Evolutionary conservation across 2,113 vertebrate genomes (phyloP).

Genomic region (Daboia siamensis): DNA sequence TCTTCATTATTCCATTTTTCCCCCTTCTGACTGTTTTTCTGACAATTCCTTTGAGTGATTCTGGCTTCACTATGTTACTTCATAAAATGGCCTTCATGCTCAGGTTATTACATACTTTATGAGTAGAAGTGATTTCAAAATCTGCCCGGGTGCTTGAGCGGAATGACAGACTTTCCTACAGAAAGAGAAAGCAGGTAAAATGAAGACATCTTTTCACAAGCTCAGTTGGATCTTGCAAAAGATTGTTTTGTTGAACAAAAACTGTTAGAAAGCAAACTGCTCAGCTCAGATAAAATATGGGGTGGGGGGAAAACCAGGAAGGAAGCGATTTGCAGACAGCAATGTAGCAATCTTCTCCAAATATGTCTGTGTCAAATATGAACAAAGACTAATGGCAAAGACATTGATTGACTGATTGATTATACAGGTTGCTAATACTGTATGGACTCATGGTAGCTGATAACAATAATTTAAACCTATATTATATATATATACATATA

Average conservation of each 20-base stretch:
- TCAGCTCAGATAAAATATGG: neutral
- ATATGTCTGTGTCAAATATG: neutral
- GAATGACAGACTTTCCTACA: neutral
- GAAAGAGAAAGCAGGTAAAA: neutral
- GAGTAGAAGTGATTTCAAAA: neutral
- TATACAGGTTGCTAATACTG: neutral
- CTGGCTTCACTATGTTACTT: neutral
- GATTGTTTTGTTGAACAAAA: neutral
- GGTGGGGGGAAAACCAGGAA: neutral
- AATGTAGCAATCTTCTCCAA: neutral
- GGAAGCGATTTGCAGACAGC: neutral
- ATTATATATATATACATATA: too few relatives aligned
- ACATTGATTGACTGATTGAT: neutral
- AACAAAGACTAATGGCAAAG: neutral
- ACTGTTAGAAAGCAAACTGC: neutral
- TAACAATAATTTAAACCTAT: neutral
- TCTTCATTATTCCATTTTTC: neutral
- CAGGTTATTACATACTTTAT: neutral
- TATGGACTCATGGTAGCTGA: neutral
- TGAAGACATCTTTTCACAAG: neutral
- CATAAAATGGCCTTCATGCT: neutral
- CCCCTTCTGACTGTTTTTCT: neutral
- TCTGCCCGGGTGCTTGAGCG: neutral
- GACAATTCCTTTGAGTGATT: neutral
- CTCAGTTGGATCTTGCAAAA: neutral